Evolutionary conservation across 2,113 vertebrate genomes (phyloP).

Genomic region (Balaenoptera acutorostrata): DNA sequence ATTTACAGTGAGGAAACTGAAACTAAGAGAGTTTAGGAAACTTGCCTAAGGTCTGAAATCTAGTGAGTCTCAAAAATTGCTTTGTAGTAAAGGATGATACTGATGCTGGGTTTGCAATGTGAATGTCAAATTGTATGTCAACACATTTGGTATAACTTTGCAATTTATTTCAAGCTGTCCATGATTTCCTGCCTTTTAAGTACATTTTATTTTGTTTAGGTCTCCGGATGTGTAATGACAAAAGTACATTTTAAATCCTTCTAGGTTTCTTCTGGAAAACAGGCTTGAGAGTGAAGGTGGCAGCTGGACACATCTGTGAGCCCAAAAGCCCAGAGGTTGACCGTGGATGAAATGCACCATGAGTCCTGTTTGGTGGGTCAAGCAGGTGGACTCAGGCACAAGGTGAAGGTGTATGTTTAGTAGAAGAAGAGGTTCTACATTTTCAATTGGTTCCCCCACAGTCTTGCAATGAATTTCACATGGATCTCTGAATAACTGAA

Average conservation of each 20-base stretch:
- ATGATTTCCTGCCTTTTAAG: background rate
- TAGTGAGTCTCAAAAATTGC: background rate
- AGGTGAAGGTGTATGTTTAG: background rate
- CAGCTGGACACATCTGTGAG: background rate
- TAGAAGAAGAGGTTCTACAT: background rate
- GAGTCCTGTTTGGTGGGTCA: background rate
- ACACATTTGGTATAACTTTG: background rate
- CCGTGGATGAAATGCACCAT: background rate
- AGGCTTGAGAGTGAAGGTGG: background rate
- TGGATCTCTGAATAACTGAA: background rate
- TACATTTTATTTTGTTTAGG: slow-evolving; percentile 2
- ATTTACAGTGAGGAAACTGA: background rate
- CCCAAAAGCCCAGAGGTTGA: background rate
- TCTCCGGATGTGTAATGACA: background rate
- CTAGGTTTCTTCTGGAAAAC: slow-evolving; percentile 10
- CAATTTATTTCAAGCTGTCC: background rate
- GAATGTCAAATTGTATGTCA: background rate
- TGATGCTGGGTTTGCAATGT: background rate
- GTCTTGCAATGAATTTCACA: background rate
- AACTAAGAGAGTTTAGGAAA: background rate
- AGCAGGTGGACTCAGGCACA: background rate
- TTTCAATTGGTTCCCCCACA: background rate
- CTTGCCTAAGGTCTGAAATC: background rate
- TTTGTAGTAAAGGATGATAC: background rate
- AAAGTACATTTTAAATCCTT: background rate